A percentile compares a stretch with the other conserved stretches of the same genome.
These are phyloP conservation scores for Folsomia candida DNA, from an alignment of 2,888 invertebrate species.

Conservation along the genomic window DNA sequence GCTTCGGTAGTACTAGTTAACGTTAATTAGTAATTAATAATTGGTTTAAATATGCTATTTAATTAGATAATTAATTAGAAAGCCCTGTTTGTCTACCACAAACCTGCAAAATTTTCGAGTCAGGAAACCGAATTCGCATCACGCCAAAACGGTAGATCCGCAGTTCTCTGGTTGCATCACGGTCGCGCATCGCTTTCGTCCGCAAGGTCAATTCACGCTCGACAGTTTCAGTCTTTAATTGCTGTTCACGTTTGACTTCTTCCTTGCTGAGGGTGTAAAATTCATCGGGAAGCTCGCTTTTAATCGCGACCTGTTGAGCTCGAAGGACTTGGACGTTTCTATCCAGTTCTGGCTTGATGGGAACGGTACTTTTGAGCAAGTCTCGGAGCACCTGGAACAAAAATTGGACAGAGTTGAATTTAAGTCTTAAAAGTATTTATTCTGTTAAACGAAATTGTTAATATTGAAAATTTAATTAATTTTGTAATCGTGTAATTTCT, in stretches of 20 bases:
- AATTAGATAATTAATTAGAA: too few species aligned
- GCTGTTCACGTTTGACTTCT: conserved; percentile 80
- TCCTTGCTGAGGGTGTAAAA: conserved; percentile 80
- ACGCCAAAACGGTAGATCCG: conserved; percentile 70
- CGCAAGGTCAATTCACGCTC: conserved; percentile 79
- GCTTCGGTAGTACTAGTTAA: too few species aligned
- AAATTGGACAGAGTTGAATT: too few species aligned
- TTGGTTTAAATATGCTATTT: too few species aligned
- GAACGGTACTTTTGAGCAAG: conserved; percentile 73
- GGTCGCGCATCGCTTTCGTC: conserved; percentile 93
- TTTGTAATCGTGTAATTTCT: too few species aligned
- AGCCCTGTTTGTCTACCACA: too few species aligned
- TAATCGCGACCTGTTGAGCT: conserved; percentile 69
- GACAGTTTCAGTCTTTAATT: conserved; percentile 70
- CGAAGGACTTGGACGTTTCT: conserved; percentile 79
- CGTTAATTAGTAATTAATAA: too few species aligned
- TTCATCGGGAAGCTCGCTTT: conserved; percentile 72
- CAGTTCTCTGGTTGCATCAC: conserved; percentile 76
- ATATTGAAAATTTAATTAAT: too few species aligned
- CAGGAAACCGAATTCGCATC: conserved; percentile 83
- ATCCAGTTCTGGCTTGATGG: conserved; percentile 78
- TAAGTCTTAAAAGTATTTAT: too few species aligned
- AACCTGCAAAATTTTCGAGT: conserved; percentile 77
- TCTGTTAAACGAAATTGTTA: too few species aligned
- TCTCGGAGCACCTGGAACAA: conserved; percentile 68